Percentiles rank a stretch among this genome's conserved stretches.
phyloP scores from a whole-genome alignment of 2,888 invertebrate genomes.

The Hyposoter dolosus region DNA sequence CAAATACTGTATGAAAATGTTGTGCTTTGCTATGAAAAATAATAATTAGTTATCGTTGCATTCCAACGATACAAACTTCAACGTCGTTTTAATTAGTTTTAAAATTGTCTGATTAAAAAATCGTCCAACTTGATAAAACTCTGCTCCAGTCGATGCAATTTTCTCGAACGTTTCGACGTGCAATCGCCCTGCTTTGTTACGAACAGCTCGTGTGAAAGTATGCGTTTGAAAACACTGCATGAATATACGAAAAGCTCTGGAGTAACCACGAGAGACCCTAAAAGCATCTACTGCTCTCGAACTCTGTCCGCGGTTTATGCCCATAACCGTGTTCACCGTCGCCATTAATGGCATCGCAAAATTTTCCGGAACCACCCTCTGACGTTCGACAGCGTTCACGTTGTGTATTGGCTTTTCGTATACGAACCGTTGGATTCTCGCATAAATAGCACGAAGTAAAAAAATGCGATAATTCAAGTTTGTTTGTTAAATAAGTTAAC shows the following conservation, averaged over 20 bases:
- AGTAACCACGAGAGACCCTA: slow-evolving; percentile 36
- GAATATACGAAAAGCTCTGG: slow-evolving; percentile 39
- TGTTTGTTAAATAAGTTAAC: background rate
- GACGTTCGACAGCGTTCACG: slow-evolving; percentile 29
- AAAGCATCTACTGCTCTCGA: slow-evolving; percentile 54
- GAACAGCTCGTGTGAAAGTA: slow-evolving; percentile 25
- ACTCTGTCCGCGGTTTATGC: slow-evolving; percentile 42
- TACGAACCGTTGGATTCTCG: background rate
- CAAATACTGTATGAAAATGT: too few species aligned
- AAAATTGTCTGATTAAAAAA: background rate
- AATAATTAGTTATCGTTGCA: too few species aligned
- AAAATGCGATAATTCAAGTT: slow-evolving; percentile 11
- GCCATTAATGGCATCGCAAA: slow-evolving; percentile 58
- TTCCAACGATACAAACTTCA: too few species aligned
- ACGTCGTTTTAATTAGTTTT: background rate
- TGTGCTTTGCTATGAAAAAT: too few species aligned
- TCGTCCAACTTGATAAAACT: background rate
- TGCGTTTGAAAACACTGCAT: slow-evolving; percentile 37
- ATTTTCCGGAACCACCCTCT: slow-evolving; percentile 29
- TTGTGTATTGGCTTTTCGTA: slow-evolving; percentile 33
- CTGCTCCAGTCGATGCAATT: background rate
- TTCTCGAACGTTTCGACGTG: background rate
- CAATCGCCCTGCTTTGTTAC: slow-evolving; percentile 25
- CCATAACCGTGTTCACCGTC: slow-evolving; percentile 45
- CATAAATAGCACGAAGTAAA: background rate